phyloP scores from a whole-genome alignment of 2,888 invertebrate genomes.

The Agrotis puta region DNA sequence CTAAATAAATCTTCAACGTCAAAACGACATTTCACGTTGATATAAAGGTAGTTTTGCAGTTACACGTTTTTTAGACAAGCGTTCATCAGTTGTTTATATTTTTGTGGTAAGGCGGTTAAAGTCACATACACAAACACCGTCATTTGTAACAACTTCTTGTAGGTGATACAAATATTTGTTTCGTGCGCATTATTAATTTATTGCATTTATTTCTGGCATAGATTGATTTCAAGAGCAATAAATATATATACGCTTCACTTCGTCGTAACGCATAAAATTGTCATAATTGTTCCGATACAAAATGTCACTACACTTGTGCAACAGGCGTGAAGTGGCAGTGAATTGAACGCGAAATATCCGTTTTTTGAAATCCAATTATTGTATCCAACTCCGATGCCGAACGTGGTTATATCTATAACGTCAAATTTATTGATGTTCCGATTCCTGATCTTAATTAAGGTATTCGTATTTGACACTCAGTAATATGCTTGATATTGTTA shows the following conservation, averaged over 20 bases:
- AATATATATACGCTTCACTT: not conserved
- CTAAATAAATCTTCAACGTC: too few relatives aligned
- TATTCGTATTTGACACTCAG: slow-evolving; percentile 23
- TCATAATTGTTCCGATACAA: slow-evolving; percentile 37
- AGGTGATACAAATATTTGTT: too few relatives aligned
- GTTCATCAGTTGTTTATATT: too few relatives aligned
- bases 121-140: too few relatives aligned
- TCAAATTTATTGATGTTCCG: slow-evolving; percentile 41
- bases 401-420: slow-evolving; percentile 54
- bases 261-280: not conserved
- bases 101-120: too few relatives aligned
- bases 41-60: too few relatives aligned
- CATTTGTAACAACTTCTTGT: too few relatives aligned
- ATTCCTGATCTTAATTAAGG: slow-evolving; percentile 61
- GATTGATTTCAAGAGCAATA: too few relatives aligned
- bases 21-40: too few relatives aligned
- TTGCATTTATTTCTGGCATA: not conserved
- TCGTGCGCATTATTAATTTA: too few relatives aligned
- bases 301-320: slow-evolving; percentile 39
- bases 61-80: too few relatives aligned
- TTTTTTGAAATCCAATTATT: slow-evolving; percentile 72
- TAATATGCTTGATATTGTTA: slow-evolving; percentile 20
- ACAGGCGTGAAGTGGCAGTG: slow-evolving; percentile 54
- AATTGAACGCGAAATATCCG: slow-evolving; percentile 59
- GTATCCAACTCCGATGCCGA: slow-evolving; percentile 63